A percentile compares a stretch with the other conserved stretches of the same genome.
Conservation (phyloP, 1,140 invertebrate genomes). For the Drosophila kanapiae region DNA sequence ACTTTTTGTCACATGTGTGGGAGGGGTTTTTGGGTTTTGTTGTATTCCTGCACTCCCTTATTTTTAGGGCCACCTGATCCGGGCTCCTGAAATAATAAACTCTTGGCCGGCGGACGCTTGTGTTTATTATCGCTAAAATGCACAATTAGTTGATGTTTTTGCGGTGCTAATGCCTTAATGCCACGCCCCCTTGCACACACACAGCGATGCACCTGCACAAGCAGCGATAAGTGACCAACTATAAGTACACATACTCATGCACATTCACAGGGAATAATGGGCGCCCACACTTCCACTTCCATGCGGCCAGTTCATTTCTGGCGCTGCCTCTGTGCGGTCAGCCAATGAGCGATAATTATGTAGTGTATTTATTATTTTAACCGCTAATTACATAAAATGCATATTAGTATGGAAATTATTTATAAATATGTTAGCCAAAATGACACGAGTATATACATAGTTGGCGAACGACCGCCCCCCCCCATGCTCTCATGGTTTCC, state of each 20-base stretch:
- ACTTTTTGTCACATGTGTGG: constrained; percentile 67
- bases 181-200: constrained; percentile 32
- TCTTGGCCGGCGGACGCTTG: constrained; percentile 45
- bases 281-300: constrained; percentile 13
- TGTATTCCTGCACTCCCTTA: constrained; percentile 3
- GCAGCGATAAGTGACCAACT: constrained; percentile 63
- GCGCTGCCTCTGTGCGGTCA: constrained; percentile 65
- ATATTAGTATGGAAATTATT: constrained; percentile 82
- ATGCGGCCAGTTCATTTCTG: constrained; percentile 63
- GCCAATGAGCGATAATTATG: constrained; percentile 79
- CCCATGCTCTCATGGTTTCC: not conserved
- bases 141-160: constrained; percentile 84
- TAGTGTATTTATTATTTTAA: constrained; percentile 84
- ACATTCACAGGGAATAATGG: constrained; percentile 24
- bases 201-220: constrained; percentile 43
- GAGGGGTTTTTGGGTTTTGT: not conserved
- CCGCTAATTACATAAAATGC: constrained; percentile 84
- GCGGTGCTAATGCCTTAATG: constrained; percentile 81
- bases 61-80: constrained; percentile 39
- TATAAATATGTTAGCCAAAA: constrained; percentile 78
- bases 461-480: not conserved
- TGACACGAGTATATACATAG: constrained; percentile 41
- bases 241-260: constrained; percentile 33
- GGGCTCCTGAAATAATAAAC: constrained; percentile 78
- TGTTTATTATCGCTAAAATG: constrained; percentile 82